Conservation (phyloP, 2,797 vertebrate genomes). For the Benthosema pterotum region DNA sequence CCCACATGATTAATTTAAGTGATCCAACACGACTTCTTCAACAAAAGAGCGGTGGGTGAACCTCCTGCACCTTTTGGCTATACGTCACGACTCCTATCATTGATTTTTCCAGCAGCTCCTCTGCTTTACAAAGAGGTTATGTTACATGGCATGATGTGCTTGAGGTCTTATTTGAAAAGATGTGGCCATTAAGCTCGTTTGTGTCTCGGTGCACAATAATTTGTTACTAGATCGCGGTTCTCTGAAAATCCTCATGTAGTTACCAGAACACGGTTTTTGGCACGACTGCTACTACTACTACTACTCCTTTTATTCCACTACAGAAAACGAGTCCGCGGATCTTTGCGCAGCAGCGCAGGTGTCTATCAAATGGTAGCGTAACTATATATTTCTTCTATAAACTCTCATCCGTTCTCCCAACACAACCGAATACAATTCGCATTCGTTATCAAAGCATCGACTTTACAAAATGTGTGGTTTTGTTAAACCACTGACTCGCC, state of each 20-base stretch:
- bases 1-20: too few species aligned
- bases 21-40: conserved; percentile 28
- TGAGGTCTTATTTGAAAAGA: too few species aligned
- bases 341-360: conserved; percentile 48
- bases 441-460: neutral
- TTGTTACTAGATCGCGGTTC: neutral
- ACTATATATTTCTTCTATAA: neutral
- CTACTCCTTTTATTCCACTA: conserved; percentile 12
- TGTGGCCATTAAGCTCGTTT: too few species aligned
- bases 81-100: conserved; percentile 59
- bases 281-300: neutral
- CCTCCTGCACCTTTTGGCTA: conserved; percentile 49
- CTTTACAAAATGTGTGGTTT: neutral
- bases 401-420: too few species aligned
- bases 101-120: conserved; percentile 4
- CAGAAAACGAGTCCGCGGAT: conserved; percentile 33
- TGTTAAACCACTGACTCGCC: conserved; percentile 10
- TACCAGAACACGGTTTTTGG: conserved; percentile 59
- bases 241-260: conserved; percentile 58
- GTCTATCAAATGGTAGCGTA: conserved; percentile 12
- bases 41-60: conserved; percentile 53
- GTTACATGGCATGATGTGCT: too few species aligned
- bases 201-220: too few species aligned
- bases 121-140: neutral
- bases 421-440: neutral